Evolutionary conservation across 2,888 invertebrate species (phyloP).

Genomic region (Adelphocoris suturalis): DNA sequence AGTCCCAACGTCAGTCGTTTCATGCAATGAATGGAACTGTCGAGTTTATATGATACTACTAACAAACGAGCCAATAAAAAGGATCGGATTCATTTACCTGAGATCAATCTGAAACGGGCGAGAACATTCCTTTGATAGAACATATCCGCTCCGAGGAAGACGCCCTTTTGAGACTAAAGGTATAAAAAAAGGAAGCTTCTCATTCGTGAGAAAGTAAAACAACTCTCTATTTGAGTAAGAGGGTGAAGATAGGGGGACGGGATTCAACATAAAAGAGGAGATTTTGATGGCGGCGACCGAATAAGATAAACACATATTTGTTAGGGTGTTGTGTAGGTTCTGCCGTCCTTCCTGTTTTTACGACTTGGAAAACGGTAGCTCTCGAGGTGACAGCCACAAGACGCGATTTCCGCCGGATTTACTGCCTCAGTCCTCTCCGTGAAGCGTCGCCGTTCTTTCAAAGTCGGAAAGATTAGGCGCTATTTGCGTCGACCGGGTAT

Average conservation of each 20-base stretch:
- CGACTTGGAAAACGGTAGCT: constrained; percentile 36
- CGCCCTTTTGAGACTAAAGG: not conserved
- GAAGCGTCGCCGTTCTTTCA: not conserved
- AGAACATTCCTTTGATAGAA: not conserved
- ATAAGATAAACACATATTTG: constrained; percentile 35
- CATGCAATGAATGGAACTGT: no score
- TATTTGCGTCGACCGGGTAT: not conserved
- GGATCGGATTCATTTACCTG: no score
- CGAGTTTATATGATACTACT: no score
- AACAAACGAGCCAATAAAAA: no score
- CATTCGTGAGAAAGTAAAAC: constrained; percentile 42
- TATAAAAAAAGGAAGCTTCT: not conserved
- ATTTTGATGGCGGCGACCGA: constrained; percentile 25
- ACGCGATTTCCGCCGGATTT: constrained; percentile 36
- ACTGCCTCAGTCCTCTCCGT: not conserved
- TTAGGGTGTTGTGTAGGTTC: not conserved
- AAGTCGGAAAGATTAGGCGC: not conserved
- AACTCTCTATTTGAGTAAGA: constrained; percentile 31
- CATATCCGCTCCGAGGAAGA: not conserved
- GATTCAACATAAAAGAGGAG: constrained; percentile 33
- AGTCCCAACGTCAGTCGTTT: no score
- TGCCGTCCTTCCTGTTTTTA: constrained; percentile 33
- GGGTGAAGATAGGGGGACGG: constrained; percentile 19
- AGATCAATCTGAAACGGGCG: not conserved
- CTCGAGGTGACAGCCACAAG: constrained; percentile 14